Base-by-base conservation (phyloP, 2,888 invertebrate species). In the Anoplius nigerrimus region DNA sequence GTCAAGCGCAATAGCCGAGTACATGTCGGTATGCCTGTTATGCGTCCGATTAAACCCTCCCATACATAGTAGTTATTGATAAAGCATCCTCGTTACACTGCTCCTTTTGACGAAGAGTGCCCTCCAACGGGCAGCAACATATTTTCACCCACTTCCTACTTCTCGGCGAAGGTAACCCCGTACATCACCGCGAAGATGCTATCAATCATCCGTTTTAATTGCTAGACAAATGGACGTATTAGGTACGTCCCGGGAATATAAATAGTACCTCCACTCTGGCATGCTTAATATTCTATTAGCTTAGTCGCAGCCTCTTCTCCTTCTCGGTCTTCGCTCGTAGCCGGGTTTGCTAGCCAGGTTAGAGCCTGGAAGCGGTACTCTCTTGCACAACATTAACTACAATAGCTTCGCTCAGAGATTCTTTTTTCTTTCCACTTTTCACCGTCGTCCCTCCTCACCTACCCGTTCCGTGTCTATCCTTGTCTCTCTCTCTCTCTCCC, bases 141-240 rank as follows among this genome's bases (percentile, higher is more conserved):
- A 67, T 80, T 72, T 76, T 70, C 72, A 73, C 64, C 66, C 43
- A 69, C 65, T 76, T 72, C 67, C 73, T 69, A 57, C 60, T 67
- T 24, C 69, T 45, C 43, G 58, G 24, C 13, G 65, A 72, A 66
- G 72, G 70, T 70, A 78, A 75, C 70, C 70, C 48, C 73, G 63
- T 66, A 74, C 61, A 66, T 74, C 76, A 65, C 69, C 71, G 68
- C 68, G 69, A 66, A 69, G 72, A 65, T 75, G 66, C 80, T 74
- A 84, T 84, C 84, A 82, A 84, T 84, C 83, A 85, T 74, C 61
- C 66, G 69, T 79, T 84, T 85, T 84, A 85, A 84, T 85, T 84
- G 81, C 78, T 78, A 76, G 84, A 84, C 82, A 83, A 84, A 83
- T 81, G 80, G 79, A 76, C 79, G 75, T 77, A 82, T 81, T 83